These are phyloP conservation scores for Aurelia sp. DNA, from an alignment of 30 jellyfish, hydroid and myxozoan genomes.

Conservation along the genomic window DNA sequence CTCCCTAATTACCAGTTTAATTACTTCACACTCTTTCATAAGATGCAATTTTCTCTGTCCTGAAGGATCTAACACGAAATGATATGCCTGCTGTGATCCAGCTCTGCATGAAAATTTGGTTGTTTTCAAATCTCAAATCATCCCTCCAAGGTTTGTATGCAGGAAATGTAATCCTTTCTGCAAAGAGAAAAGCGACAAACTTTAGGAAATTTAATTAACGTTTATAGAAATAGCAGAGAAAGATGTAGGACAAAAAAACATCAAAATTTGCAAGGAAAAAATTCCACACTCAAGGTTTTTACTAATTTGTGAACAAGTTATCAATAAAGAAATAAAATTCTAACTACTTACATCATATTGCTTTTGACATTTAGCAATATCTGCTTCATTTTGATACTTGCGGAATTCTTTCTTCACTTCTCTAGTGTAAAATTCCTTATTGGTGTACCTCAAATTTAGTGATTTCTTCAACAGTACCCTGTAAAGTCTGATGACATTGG, in stretches of 20 bases:
- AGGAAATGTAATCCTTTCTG: conserved; percentile 49
- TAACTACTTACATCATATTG: conserved; percentile 30
- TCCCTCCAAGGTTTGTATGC: conserved; percentile 29
- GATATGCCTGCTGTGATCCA: not conserved
- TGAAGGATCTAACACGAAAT: no score
- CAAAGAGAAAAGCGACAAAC: not conserved
- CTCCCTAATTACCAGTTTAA: no score
- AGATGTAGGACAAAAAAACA: not conserved
- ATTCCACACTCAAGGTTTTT: not conserved
- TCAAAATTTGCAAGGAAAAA: not conserved
- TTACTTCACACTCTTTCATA: no score
- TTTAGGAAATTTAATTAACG: not conserved
- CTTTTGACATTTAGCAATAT: not conserved
- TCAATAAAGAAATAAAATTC: no score
- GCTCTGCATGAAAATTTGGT: not conserved
- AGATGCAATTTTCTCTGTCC: no score
- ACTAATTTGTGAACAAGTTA: no score
- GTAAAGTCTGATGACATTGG: conserved; percentile 43
- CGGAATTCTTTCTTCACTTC: conserved; percentile 44
- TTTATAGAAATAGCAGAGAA: not conserved
- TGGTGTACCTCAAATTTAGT: conserved; percentile 29
- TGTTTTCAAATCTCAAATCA: conserved; percentile 10
- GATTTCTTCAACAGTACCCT: conserved; percentile 29
- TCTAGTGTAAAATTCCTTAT: conserved; percentile 37
- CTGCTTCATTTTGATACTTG: conserved; percentile 26